These are phyloP conservation scores for Marcusenius ussheri DNA, from an alignment of 2,113 vertebrate species.

Conservation along the genomic window DNA sequence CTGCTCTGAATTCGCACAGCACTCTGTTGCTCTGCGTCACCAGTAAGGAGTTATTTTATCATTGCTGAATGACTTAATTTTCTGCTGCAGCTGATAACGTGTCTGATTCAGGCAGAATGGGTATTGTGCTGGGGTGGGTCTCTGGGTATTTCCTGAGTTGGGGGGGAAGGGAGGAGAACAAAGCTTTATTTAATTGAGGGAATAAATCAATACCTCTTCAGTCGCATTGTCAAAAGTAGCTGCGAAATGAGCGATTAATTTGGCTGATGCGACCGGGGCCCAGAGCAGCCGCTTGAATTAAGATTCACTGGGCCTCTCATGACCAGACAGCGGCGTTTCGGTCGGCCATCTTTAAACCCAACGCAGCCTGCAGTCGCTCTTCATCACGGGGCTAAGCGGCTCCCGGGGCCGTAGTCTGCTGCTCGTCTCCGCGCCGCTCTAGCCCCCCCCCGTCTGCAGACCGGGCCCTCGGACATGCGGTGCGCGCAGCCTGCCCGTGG, in stretches of 20 bases:
- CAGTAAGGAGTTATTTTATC: slow-evolving; percentile 65
- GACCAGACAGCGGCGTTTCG: slow-evolving; percentile 24
- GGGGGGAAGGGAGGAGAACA: slow-evolving; percentile 29
- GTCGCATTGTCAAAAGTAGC: slow-evolving; percentile 51
- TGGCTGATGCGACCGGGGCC: slow-evolving; percentile 49
- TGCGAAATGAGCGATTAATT: slow-evolving; percentile 51
- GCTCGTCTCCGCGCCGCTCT: neutral
- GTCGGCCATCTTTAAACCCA: slow-evolving; percentile 29
- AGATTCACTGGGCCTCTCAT: slow-evolving; percentile 28
- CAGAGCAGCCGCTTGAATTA: slow-evolving; percentile 45
- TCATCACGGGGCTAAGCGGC: slow-evolving; percentile 27
- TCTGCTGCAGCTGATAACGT: slow-evolving; percentile 56
- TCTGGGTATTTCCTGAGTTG: slow-evolving; percentile 58
- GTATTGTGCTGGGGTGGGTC: slow-evolving; percentile 60
- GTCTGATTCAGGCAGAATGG: slow-evolving; percentile 60
- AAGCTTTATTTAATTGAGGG: slow-evolving; percentile 66
- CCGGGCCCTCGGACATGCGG: neutral
- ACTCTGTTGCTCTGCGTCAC: slow-evolving; percentile 53
- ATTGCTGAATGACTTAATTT: slow-evolving; percentile 60
- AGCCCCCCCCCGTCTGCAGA: neutral
- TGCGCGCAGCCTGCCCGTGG: neutral
- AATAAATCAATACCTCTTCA: slow-evolving; percentile 59
- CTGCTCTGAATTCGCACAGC: slow-evolving; percentile 65
- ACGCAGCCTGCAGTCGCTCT: slow-evolving; percentile 25
- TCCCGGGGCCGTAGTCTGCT: neutral